Percentiles rank a stretch among this genome's conserved stretches.
Conservation (phyloP, 2,113 vertebrate genomes). For the Phasianus colchicus region DNA sequence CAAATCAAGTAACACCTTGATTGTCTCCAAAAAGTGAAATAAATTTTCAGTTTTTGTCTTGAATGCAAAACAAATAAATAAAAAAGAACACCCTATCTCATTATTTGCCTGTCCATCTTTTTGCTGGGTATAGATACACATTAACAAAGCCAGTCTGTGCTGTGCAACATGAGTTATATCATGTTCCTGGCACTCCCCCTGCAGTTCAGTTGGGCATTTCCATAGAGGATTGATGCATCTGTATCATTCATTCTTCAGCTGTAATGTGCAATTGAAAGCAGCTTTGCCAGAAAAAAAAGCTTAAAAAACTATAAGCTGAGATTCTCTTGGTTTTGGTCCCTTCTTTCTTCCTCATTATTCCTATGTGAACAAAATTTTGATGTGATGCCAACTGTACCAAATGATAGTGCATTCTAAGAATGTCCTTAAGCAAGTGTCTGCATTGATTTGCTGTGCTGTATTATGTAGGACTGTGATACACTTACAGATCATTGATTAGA, state of each 20-base stretch:
- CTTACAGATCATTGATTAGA: background rate
- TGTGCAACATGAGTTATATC: rapidly evolving
- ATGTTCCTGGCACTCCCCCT: slow-evolving; percentile 40
- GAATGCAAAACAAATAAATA: background rate
- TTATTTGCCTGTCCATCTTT: background rate
- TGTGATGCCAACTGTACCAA: background rate
- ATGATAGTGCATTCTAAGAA: background rate
- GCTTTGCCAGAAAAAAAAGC: background rate
- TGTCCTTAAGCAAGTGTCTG: background rate
- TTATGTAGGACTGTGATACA: background rate
- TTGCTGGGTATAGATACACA: background rate
- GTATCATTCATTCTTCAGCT: background rate
- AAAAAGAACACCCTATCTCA: background rate
- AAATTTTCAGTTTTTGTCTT: rapidly evolving
- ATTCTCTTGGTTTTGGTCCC: background rate
- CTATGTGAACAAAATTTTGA: background rate
- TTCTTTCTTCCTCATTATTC: slow-evolving; percentile 36
- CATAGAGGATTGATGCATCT: background rate
- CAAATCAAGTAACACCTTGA: background rate
- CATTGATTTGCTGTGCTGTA: background rate
- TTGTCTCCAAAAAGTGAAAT: background rate
- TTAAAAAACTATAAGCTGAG: background rate
- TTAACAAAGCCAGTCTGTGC: background rate
- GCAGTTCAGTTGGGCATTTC: background rate
- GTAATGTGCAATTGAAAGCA: rapidly evolving